Evolutionary conservation across 2,888 invertebrate genomes (phyloP).

Genomic region (Formica aserva): DNA sequence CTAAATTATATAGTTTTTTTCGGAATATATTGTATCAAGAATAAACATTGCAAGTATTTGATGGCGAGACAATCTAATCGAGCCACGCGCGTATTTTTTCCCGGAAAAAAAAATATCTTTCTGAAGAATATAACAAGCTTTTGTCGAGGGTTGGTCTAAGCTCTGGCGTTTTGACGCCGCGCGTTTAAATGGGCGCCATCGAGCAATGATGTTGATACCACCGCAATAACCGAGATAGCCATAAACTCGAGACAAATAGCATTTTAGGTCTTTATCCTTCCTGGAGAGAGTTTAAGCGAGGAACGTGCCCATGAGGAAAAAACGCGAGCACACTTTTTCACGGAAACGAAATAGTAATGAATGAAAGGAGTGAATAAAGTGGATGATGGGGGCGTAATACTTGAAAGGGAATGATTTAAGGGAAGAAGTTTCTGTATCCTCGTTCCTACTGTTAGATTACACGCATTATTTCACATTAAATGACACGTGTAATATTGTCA

Average conservation of each 20-base stretch:
- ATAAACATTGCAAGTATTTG: neutral
- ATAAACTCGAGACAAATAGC: slow-evolving; percentile 79
- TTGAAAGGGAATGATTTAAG: slow-evolving; percentile 47
- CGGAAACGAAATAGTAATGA: slow-evolving; percentile 55
- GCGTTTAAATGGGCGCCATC: slow-evolving; percentile 74
- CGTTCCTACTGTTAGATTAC: slow-evolving; percentile 32
- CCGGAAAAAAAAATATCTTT: neutral
- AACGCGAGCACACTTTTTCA: slow-evolving; percentile 10
- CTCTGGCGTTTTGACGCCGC: slow-evolving; percentile 45
- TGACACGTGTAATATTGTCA: slow-evolving; percentile 57
- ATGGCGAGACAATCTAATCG: neutral
- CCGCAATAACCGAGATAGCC: slow-evolving; percentile 69
- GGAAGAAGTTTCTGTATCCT: slow-evolving; percentile 19
- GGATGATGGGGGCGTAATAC: slow-evolving; percentile 18
- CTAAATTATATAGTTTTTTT: neutral
- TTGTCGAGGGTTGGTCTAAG: slow-evolving; percentile 54
- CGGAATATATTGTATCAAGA: neutral
- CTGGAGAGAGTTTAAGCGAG: slow-evolving; percentile 27
- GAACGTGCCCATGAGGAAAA: slow-evolving; percentile 51
- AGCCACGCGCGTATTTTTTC: neutral
- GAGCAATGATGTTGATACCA: slow-evolving; percentile 76
- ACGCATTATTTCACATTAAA: slow-evolving; percentile 41
- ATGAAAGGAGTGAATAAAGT: slow-evolving; percentile 26
- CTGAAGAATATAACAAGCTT: slow-evolving; percentile 33
- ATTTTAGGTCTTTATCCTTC: slow-evolving; percentile 72